These are phyloP conservation scores for Meda fulgida DNA, from an alignment of 2,797 vertebrate genomes.

Conservation along the genomic window DNA sequence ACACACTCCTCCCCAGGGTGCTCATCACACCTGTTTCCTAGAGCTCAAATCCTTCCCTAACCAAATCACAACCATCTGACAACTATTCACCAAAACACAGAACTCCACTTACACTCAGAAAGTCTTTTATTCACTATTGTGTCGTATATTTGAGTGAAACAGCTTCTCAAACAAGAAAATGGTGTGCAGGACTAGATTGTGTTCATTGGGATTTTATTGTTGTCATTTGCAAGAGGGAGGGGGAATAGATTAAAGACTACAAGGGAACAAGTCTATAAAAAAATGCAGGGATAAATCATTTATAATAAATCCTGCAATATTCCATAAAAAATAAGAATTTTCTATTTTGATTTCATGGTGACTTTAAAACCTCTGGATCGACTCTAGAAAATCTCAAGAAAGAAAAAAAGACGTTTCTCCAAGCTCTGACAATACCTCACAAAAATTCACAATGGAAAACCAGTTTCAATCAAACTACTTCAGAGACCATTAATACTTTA, in stretches of 20 bases:
- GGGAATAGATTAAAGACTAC: not conserved
- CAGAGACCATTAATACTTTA: not conserved
- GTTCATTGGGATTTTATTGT: not conserved
- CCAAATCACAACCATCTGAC: constrained; percentile 17
- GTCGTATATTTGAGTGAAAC: not conserved
- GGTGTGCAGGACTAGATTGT: not conserved
- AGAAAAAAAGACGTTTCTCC: not conserved
- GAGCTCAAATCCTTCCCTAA: constrained; percentile 55
- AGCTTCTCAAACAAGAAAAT: not conserved
- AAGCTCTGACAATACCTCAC: not conserved
- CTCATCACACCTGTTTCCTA: constrained; percentile 76
- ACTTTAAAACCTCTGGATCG: not conserved
- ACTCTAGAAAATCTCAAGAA: not conserved
- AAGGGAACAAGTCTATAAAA: not conserved
- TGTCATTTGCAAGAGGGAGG: not conserved
- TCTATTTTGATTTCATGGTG: not conserved
- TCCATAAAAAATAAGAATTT: not conserved
- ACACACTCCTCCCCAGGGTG: constrained; percentile 55
- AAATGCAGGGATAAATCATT: not conserved
- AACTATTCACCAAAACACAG: constrained; percentile 22
- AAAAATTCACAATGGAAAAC: constrained; percentile 6
- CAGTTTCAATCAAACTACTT: not conserved
- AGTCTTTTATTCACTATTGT: not conserved
- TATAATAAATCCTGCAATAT: not conserved
- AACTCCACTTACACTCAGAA: not conserved